These are phyloP conservation scores for Etheostoma nigrum DNA, from an alignment of 2,797 vertebrate species.

Conservation along the genomic window DNA sequence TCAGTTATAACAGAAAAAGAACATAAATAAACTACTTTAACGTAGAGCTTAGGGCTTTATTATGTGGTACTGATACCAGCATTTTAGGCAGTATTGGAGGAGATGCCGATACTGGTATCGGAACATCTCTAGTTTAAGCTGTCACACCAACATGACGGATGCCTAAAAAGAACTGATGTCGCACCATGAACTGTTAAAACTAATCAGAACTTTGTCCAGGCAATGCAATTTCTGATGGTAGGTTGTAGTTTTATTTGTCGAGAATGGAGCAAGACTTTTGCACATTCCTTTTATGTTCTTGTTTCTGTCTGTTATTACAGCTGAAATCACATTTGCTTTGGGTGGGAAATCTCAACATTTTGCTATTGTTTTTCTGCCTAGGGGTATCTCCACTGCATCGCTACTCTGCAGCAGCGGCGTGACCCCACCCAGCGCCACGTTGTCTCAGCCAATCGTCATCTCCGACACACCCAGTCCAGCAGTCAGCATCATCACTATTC, in stretches of 20 bases:
- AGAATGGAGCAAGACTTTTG: background rate
- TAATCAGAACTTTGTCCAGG: background rate
- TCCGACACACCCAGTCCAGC: conserved; percentile 98
- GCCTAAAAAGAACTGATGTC: background rate
- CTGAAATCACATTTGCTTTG: background rate
- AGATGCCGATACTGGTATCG: too few relatives aligned
- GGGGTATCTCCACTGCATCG: conserved; percentile 81
- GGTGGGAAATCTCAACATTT: background rate
- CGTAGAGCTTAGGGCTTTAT: too few relatives aligned
- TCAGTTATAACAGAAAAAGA: too few relatives aligned
- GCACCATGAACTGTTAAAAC: background rate
- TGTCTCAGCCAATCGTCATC: conserved; percentile 96
- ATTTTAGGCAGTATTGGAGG: too few relatives aligned
- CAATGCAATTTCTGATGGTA: background rate
- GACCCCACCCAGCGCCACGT: conserved; percentile 80
- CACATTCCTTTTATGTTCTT: background rate
- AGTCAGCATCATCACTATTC: conserved; percentile 98
- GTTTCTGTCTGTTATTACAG: background rate
- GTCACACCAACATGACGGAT: background rate
- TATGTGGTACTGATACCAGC: too few relatives aligned
- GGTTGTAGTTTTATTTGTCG: background rate
- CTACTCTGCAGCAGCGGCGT: conserved; percentile 87
- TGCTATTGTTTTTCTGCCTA: conserved; percentile 37
- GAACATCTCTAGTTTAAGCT: background rate
- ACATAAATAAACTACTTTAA: too few relatives aligned